Evolutionary conservation across 1,140 invertebrate species (phyloP), one percentile per base, ranked within the genome.

Genomic region (Bicyclus anynana): DNA sequence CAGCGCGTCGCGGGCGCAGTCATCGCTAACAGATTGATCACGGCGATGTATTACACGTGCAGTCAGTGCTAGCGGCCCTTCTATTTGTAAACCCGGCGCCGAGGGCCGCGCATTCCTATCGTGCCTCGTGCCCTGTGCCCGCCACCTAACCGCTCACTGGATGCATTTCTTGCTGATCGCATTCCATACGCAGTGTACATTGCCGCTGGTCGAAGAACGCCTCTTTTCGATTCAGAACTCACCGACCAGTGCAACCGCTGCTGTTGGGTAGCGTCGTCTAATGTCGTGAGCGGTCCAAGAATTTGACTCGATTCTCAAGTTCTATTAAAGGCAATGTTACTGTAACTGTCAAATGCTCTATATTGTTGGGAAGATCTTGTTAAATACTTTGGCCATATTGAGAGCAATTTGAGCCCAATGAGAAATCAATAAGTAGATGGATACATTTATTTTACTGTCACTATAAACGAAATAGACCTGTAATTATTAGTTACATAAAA

Each of bases 21-120:
- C 69, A 70, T 77, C 72, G 77, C 74, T 75, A 82, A 80, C 74
- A 74, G 81, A 86, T 83, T 77, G 76, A 82, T 84, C 76, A 78
- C 69, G 67, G 73, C 73, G 69, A 83, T 84, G 74, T 80, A 80
- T 83, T 71, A 83, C 80, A 83, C 81, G 78, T 84, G 83, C 80
- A 85, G 74, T 77, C 72, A 71, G 74, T 65, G 73, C 75, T 80
- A 77, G 75, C 72, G 80, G 80, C 84, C 82, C 84, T 87, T 87
- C 81, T 87, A 87, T 87, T 84, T 85, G 84, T 87, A 81, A 84
- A 83, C 82, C n/a, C 78, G 81, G 82, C 82, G 84, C 82, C 81
- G 82, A 79, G 80, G 79, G 80, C 80, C 75, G 76, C 74, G 72
- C 84, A 87, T 87, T 87, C 84, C 81, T 64, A 70, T 72, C 80